phyloP scores from a whole-genome alignment of 2,888 invertebrate species.

The Trachelus tabidus region DNA sequence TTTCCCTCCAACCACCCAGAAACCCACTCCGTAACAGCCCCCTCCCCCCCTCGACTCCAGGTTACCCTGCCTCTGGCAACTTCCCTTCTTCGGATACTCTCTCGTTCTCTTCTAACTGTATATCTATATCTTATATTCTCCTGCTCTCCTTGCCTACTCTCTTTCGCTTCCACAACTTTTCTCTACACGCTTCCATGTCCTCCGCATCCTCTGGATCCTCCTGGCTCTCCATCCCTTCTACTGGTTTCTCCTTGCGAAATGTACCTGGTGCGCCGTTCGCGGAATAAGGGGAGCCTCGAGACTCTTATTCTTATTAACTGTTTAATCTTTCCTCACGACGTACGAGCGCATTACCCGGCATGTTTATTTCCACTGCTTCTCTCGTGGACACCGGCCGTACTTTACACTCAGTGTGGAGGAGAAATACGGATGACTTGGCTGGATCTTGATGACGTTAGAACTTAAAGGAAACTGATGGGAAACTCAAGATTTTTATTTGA shows the following conservation, averaged over 20 bases:
- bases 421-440: slow-evolving; percentile 13
- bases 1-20: slow-evolving; percentile 66
- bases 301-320: slow-evolving; percentile 67
- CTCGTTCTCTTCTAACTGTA: slow-evolving; percentile 29
- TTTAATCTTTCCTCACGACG: slow-evolving; percentile 66
- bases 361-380: slow-evolving; percentile 54
- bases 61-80: background rate
- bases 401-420: background rate
- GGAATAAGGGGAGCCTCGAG: slow-evolving; percentile 54
- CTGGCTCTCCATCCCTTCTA: slow-evolving; percentile 16
- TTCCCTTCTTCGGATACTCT: slow-evolving; percentile 50
- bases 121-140: background rate
- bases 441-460: background rate
- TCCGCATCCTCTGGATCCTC: background rate
- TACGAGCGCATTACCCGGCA: slow-evolving; percentile 61
- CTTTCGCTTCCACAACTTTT: slow-evolving; percentile 21
- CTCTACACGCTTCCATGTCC: background rate
- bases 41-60: slow-evolving; percentile 30
- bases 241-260: slow-evolving; percentile 39
- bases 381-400: background rate
- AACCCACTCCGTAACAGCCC: slow-evolving; percentile 49
- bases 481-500: slow-evolving; percentile 15
- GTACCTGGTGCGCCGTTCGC: slow-evolving; percentile 49
- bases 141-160: slow-evolving; percentile 16
- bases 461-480: background rate